Conservation (phyloP, 1,140 invertebrate species). For the Venustaconcha ellipsiformis region DNA sequence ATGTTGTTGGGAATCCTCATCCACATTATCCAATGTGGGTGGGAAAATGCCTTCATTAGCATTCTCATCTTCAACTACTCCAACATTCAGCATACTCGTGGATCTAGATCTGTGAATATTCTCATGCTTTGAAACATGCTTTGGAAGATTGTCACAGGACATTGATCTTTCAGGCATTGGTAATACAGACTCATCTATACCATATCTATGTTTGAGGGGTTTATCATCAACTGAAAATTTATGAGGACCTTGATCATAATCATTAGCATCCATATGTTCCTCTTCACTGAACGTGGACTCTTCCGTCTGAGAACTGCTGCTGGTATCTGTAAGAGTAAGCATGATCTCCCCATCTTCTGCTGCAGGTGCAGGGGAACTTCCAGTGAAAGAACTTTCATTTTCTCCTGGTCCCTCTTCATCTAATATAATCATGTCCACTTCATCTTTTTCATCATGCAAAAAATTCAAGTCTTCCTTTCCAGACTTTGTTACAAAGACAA, state of each 20-base stretch:
- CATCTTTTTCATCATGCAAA: too few relatives aligned
- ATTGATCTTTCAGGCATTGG: constrained; percentile 41
- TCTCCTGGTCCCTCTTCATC: not conserved
- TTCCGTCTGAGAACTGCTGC: too few relatives aligned
- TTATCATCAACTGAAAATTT: constrained; percentile 32
- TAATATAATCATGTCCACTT: too few relatives aligned
- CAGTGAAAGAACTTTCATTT: not conserved
- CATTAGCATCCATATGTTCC: not conserved
- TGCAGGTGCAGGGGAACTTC: not conserved
- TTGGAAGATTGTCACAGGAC: constrained; percentile 46
- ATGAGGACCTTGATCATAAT: constrained; percentile 16
- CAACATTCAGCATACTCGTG: constrained; percentile 48
- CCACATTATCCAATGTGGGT: constrained; percentile 26
- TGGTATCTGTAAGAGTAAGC: too few relatives aligned
- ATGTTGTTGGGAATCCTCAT: constrained; percentile 17
- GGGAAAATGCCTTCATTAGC: constrained; percentile 53
- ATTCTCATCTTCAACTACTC: constrained; percentile 24
- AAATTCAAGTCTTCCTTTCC: too few relatives aligned
- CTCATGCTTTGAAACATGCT: constrained; percentile 18
- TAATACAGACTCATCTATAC: constrained; percentile 46
- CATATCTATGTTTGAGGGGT: constrained; percentile 44
- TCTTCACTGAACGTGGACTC: too few relatives aligned
- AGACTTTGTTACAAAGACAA: constrained; percentile 38
- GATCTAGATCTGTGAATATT: constrained; percentile 47
- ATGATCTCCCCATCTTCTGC: too few relatives aligned